Percentiles rank a stretch among this genome's conserved stretches.
phyloP scores from a whole-genome alignment of 2,113 vertebrate genomes.

The Megalops atlanticus region DNA sequence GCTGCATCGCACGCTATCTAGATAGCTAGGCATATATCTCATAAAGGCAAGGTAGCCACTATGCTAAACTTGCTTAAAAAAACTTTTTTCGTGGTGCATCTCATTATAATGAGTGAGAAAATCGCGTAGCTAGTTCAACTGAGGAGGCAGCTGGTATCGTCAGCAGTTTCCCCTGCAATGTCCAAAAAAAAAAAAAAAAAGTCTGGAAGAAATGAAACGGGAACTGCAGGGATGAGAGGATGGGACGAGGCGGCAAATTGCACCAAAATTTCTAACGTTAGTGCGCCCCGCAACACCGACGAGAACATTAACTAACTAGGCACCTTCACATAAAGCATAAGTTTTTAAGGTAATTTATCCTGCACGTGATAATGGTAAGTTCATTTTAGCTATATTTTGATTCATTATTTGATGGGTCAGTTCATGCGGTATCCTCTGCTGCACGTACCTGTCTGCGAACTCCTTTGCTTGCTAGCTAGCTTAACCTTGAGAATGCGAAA shows the following conservation, averaged over 20 bases:
- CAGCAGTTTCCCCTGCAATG: constrained; percentile 58
- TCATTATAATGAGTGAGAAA: neutral
- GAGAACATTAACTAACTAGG: constrained; percentile 42
- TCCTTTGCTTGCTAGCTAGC: too few species aligned
- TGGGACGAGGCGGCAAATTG: constrained; percentile 22
- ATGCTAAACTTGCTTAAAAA: too few species aligned
- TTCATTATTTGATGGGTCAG: neutral
- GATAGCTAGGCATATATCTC: too few species aligned
- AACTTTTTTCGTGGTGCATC: neutral
- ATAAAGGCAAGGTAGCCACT: too few species aligned
- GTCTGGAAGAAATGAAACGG: constrained; percentile 40
- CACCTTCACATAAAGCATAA: constrained; percentile 45
- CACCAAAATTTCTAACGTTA: neutral
- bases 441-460: neutral
- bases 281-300: constrained; percentile 33
- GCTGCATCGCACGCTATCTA: too few species aligned
- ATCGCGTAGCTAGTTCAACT: neutral
- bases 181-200: constrained; percentile 52
- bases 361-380: constrained; percentile 62
- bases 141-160: constrained; percentile 12
- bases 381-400: constrained; percentile 30
- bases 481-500: constrained; percentile 26
- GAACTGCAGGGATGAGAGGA: constrained; percentile 34
- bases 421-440: constrained; percentile 35
- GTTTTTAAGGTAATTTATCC: constrained; percentile 17